Conservation (phyloP, 2,888 invertebrate species). For the Temnothorax ravouxi region DNA sequence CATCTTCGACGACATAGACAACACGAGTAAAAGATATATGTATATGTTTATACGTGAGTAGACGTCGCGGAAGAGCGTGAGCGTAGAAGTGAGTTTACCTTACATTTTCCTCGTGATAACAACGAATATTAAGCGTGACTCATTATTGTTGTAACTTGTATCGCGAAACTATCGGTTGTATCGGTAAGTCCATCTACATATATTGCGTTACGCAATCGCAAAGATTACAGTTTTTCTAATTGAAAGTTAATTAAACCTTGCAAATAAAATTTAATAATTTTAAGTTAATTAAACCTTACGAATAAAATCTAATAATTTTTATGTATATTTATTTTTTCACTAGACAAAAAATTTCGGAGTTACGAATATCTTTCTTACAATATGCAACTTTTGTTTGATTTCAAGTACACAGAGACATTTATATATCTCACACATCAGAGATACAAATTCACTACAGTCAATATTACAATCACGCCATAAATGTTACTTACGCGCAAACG, state of each 20-base stretch:
- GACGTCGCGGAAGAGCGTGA: too few relatives aligned
- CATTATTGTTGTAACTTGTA: too few relatives aligned
- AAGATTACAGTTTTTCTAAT: neutral
- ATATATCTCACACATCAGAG: too few relatives aligned
- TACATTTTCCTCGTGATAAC: too few relatives aligned
- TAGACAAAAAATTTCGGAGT: neutral
- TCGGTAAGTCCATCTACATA: neutral
- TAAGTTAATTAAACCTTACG: neutral
- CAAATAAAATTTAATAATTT: neutral
- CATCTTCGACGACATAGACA: too few relatives aligned
- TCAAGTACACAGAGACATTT: neutral
- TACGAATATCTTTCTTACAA: neutral
- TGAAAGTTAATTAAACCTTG: neutral
- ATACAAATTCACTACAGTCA: neutral
- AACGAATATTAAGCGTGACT: too few relatives aligned
- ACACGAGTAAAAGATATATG: too few relatives aligned
- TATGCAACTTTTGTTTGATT: neutral
- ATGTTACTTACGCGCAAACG: neutral
- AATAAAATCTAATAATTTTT: neutral
- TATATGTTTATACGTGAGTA: neutral
- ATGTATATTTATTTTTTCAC: neutral
- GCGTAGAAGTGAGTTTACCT: too few relatives aligned
- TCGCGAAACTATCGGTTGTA: neutral
- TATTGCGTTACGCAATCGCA: neutral
- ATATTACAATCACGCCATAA: neutral